These are phyloP conservation scores for Pterocles burchelli DNA, from an alignment of 2,113 vertebrate genomes.

Conservation along the genomic window DNA sequence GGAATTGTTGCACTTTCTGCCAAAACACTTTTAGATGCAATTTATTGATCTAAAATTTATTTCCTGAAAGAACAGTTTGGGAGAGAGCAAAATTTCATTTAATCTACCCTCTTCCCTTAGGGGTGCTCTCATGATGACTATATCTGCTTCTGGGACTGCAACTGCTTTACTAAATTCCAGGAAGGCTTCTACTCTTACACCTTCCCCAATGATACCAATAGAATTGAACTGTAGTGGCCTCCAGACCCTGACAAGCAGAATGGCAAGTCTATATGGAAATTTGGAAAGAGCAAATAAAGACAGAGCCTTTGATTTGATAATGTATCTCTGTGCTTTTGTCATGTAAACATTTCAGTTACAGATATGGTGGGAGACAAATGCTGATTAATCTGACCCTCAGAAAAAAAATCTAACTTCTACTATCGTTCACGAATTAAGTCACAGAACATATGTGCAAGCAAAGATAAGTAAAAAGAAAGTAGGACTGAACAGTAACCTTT, in stretches of 20 bases:
- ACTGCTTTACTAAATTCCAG: background rate
- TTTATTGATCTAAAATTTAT: background rate
- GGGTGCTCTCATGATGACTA: background rate
- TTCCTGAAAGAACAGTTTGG: background rate
- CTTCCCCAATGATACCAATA: background rate
- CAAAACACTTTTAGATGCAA: background rate
- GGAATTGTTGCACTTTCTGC: background rate
- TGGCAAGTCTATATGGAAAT: background rate
- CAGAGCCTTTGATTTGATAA: background rate
- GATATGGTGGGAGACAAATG: background rate
- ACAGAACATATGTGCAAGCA: background rate
- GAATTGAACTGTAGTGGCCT: background rate
- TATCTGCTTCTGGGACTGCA: background rate
- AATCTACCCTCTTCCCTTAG: background rate
- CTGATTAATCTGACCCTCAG: background rate
- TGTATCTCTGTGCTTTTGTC: background rate
- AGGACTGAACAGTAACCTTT: background rate
- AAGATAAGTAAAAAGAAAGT: background rate
- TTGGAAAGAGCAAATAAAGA: background rate
- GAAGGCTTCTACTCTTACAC: background rate
- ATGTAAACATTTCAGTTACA: background rate
- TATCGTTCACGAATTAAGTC: background rate
- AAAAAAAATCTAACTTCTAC: background rate
- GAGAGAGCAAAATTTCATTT: conserved; percentile 11
- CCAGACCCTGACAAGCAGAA: background rate